Base-by-base conservation (phyloP, 2,113 vertebrate species). In the Syrmaticus mikado region DNA sequence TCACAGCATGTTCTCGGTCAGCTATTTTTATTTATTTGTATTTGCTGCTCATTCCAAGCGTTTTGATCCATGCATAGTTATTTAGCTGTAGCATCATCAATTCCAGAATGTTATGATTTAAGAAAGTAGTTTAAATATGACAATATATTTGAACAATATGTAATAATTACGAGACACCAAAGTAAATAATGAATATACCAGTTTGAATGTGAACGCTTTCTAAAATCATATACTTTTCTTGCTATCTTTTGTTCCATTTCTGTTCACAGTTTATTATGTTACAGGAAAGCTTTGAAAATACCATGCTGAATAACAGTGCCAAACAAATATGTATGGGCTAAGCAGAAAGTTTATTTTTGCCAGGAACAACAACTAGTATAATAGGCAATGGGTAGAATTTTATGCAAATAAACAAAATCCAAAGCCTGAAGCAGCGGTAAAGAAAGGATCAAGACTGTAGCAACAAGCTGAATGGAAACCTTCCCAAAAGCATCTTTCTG, bases 191-290 rank as follows among this genome's bases (percentile, higher is more conserved):
- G 7, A 34, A 6, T 40, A 67, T 74, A 36, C 22, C 57, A 91
- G 17, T 85, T 91, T 79, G 30, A 85, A 79, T 76, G 36, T 15
- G 22, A 53, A 4, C 67, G 7, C 71, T 83, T 94, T 82, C 79
- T 89, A 64, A 95, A 97, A 75, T 94, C 30, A 72, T 92, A 25
- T n/a, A 7, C 28, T 58, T 45, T 88, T 92, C 78, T 94, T 94
- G 34, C 24, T 71, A 90, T 95, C 20, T 67, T 87, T 92, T 76
- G 18, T 84, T 94, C 48, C 11, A 61, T 86, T 80, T 89, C 45
- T 82, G 11, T 61, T 90, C 45, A 87, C 34, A 85, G 28, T 88
- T 84, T 82, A 45, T 67, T 3, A 0, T 57, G 32, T 90, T 94
- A 55, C 93, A 87, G 78, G 75, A 75, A 79, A 86, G 52, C 46